Conservation (phyloP, 1,140 invertebrate species). For the Drosophila tropicalis region DNA sequence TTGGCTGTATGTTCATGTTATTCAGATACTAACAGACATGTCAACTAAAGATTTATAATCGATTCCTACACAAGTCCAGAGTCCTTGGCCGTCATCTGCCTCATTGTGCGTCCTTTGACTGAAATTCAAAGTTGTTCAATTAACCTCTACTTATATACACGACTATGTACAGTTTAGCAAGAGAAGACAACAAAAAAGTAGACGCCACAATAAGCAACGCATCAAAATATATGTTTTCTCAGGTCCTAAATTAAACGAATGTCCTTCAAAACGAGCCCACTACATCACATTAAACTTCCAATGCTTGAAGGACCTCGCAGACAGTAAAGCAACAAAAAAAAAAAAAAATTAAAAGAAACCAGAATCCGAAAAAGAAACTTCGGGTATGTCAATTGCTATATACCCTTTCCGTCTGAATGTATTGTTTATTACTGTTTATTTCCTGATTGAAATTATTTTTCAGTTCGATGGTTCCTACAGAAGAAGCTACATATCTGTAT, state of each 20-base stretch:
- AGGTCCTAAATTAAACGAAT: conserved; percentile 65
- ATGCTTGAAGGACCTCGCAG: conserved; percentile 9
- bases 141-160: neutral
- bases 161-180: neutral
- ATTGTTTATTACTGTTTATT: no score
- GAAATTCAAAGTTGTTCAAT: no score
- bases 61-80: no score
- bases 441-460: no score
- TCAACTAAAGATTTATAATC: no score
- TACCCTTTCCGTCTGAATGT: no score
- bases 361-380: no score
- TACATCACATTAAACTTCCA: conserved; percentile 39
- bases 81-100: no score
- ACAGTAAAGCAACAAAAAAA: conserved; percentile 14
- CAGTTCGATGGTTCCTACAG: no score
- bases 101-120: no score
- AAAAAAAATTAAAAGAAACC: conserved; percentile 10
- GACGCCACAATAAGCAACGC: conserved; percentile 52
- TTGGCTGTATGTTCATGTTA: neutral
- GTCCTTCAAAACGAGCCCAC: conserved; percentile 57
- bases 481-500: no score
- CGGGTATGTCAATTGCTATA: no score
- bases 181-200: neutral
- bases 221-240: conserved; percentile 61
- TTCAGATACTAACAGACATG: neutral